phyloP scores from a whole-genome alignment of 2,797 vertebrate genomes.

The Hydrocynus forskahlii region DNA sequence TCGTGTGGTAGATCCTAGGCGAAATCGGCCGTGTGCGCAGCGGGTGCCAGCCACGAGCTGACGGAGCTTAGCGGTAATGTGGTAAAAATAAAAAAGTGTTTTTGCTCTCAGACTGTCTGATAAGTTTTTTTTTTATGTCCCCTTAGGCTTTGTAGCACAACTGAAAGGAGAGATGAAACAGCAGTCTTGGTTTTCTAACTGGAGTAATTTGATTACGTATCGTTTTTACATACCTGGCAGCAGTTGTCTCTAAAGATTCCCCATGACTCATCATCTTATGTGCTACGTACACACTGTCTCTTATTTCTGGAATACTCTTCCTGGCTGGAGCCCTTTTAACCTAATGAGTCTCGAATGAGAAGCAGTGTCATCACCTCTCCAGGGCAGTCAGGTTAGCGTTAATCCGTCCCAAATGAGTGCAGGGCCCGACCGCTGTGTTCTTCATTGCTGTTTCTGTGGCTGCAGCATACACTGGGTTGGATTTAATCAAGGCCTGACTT shows the following conservation, averaged over 20 bases:
- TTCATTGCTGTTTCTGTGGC: slow-evolving; percentile 56
- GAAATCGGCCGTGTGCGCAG: slow-evolving; percentile 26
- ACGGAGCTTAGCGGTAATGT: slow-evolving; percentile 30
- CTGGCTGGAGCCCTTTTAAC: slow-evolving; percentile 48
- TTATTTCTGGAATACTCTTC: slow-evolving; percentile 23
- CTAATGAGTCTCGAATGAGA: slow-evolving; percentile 51
- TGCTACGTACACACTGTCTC: not conserved
- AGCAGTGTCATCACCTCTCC: slow-evolving; percentile 52
- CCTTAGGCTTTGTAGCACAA: not conserved
- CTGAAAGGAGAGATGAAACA: slow-evolving; percentile 9
- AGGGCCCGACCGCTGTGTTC: slow-evolving; percentile 42
- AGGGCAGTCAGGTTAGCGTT: slow-evolving; percentile 51
- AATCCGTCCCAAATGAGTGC: slow-evolving; percentile 60
- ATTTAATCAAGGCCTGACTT: slow-evolving; percentile 55
- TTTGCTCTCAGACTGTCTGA: slow-evolving; percentile 26
- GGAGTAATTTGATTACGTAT: slow-evolving; percentile 53
- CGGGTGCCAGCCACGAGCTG: slow-evolving; percentile 35
- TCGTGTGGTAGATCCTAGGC: slow-evolving; percentile 3
- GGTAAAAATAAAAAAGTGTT: slow-evolving; percentile 42
- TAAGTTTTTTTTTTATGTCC: slow-evolving; percentile 2
- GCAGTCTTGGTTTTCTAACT: slow-evolving; percentile 47
- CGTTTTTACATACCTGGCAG: slow-evolving; percentile 40
- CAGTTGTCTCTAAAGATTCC: slow-evolving; percentile 8
- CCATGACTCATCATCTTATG: slow-evolving; percentile 30
- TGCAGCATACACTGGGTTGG: slow-evolving; percentile 51